These are phyloP conservation scores for Bos indicus DNA, from an alignment of 2,113 vertebrate genomes.

Conservation along the genomic window DNA sequence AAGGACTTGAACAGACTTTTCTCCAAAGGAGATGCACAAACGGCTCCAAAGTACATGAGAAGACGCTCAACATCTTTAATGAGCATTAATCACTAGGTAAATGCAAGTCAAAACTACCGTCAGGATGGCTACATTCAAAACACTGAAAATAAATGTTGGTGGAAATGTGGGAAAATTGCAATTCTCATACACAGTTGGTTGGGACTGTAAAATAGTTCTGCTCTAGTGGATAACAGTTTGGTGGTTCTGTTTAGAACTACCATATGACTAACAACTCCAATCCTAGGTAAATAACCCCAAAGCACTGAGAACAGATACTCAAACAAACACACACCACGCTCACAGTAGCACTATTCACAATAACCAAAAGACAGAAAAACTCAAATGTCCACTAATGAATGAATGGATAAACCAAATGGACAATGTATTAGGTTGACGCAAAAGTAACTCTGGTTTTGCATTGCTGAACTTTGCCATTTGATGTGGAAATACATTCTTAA, in stretches of 20 bases:
- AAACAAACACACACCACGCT: neutral
- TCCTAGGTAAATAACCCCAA: neutral
- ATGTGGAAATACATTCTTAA: neutral
- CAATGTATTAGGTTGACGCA: neutral
- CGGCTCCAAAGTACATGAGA: neutral
- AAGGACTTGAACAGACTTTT: neutral
- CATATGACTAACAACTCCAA: neutral
- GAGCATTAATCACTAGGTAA: neutral
- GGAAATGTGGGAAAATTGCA: neutral
- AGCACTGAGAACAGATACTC: neutral
- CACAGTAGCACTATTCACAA: neutral
- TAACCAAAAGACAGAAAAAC: neutral
- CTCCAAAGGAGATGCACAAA: neutral
- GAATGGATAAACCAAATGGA: neutral
- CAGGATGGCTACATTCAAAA: neutral
- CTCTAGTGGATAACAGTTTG: neutral
- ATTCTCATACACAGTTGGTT: neutral
- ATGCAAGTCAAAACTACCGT: neutral
- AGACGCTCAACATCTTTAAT: neutral
- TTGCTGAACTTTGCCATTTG: neutral
- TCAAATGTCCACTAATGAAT: accelerated
- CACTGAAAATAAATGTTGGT: neutral
- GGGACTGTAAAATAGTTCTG: neutral
- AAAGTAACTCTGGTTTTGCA: neutral
- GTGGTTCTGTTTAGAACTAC: neutral